These are phyloP conservation scores for Quadroppia sp. DNA, from an alignment of 2,888 invertebrate species.

Conservation along the genomic window DNA sequence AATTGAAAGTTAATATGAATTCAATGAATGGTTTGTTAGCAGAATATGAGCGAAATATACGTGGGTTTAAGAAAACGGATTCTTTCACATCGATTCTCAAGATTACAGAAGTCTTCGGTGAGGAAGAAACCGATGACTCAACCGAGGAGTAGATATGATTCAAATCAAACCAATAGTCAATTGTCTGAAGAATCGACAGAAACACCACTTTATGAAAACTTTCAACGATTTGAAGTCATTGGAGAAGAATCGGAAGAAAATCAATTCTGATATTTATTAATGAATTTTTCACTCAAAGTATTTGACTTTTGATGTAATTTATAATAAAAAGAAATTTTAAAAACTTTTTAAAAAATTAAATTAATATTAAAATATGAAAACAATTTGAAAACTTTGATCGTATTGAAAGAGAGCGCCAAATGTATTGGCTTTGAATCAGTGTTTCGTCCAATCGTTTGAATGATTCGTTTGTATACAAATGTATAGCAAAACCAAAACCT, in stretches of 20 bases:
- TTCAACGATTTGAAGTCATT: slow-evolving; percentile 36
- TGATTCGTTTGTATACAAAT: too few species aligned
- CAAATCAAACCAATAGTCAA: neutral
- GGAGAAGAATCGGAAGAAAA: slow-evolving; percentile 39
- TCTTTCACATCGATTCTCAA: slow-evolving; percentile 38
- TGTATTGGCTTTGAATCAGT: too few species aligned
- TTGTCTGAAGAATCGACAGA: neutral
- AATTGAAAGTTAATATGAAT: neutral
- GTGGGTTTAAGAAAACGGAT: slow-evolving; percentile 29
- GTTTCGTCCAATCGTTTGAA: too few species aligned
- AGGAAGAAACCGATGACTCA: slow-evolving; percentile 32
- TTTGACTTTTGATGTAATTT: too few species aligned
- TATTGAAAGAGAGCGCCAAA: too few species aligned
- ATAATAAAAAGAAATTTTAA: too few species aligned
- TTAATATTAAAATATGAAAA: too few species aligned
- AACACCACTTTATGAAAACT: slow-evolving; percentile 40
- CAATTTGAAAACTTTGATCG: too few species aligned
- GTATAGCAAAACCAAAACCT: too few species aligned
- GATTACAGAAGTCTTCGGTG: slow-evolving; percentile 36
- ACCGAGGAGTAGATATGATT: neutral
- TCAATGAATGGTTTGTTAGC: neutral
- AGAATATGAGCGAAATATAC: neutral
- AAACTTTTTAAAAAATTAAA: too few species aligned
- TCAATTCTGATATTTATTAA: neutral
- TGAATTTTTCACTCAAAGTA: too few species aligned